Base-by-base conservation (phyloP, 2,888 invertebrate genomes). In the Himalopsyche kuldschensis region DNA sequence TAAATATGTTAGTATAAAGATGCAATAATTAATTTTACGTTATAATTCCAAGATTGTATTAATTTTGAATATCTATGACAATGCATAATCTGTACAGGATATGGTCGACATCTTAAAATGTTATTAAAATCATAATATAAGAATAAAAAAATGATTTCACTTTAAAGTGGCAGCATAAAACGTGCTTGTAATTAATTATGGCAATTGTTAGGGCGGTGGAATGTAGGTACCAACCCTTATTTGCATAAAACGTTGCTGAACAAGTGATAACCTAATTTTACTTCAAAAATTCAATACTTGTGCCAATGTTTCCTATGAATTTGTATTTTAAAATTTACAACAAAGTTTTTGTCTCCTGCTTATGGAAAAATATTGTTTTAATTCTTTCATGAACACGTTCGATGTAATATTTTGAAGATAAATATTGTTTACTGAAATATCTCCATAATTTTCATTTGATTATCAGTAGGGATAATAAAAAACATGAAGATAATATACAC, bases 201-300 rank as follows among this genome's bases (percentile, higher is more conserved):
- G 77, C n/a, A 77, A 77, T 77, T 41, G 77, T 77, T 41, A 35
- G 32, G n/a, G 17, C 32, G 77, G 77, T 35, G 32, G 24, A 77
- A 77, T 77, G 41, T 24, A 41, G 41, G 41, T 15, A 77, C 35
- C 3, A 77, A 77, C 24, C 41, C 77, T 77, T 32, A 41, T 77
- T 77, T 77, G 46, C 77, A 75, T 32, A 55, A 35, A 69, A 24
- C 75, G 75, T 80, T 31, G 32, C 10, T 75, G 32, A 20, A 77
- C 77, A 77, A 46, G 32, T 63, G 24, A 79, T 79, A 79, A 79
- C 63, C 79, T 79, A 27, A 63, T 79, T 48, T 79, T 27, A 63
- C 31, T 79, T 79, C 55, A 24, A 8, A 75, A 75, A 69, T 35
- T 32, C 31, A 63, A 35, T 63, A 63, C 63, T 48, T 55, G 17